Base-by-base conservation (phyloP, 2,888 invertebrate genomes). In the Ramazzottius varieornatus region DNA sequence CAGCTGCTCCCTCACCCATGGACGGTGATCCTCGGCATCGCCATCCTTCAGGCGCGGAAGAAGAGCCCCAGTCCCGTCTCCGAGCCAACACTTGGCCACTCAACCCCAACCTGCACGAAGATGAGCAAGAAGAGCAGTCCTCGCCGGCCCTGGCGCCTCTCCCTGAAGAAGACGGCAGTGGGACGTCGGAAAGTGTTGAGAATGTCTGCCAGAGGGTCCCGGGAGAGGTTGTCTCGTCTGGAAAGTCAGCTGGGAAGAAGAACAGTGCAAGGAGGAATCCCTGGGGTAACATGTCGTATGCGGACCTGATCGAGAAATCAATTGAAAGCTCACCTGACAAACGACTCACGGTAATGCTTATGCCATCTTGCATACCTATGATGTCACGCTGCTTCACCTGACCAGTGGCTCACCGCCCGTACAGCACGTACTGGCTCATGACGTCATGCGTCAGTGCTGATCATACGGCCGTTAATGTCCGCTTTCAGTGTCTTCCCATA, bases 241-340 rank as follows among this genome's bases (percentile, higher is more conserved):
- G 63, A 32, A 20, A n/a, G 8, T 8, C 32, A 8, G 63, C 63
- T 8, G n/a, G 24, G 20, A 77, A 77, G 69, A 79, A 79, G 69
- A 73, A 74, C 33, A 73, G 74, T 29, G 74, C 71, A 2, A 67
- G 72, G 13, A 67, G 73, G 40, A 75, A 75, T 69, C 75, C 75
- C 16, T 75, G 75, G 75, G 75, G 75, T 46, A 74, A 74, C 66
- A 69, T 75, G 71, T 72, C 78, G 40, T 80, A 80, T 70, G 79
- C 80, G 64, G 80, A 80, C 71, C 73, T 80, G 66, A 80, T 80
- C 70, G 78, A 79, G 24, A 76, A 78, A 70, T 79, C 80, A 33
- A 80, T 80, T 66, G 73, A 77, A 70, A 75, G 75, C 67, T 74
- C 77, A 33, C 76, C 77, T 2, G 79, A 80, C 66, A 74, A 78